Base-by-base conservation (phyloP, 2,888 invertebrate genomes). In the Acanthoscelides obtectus region DNA sequence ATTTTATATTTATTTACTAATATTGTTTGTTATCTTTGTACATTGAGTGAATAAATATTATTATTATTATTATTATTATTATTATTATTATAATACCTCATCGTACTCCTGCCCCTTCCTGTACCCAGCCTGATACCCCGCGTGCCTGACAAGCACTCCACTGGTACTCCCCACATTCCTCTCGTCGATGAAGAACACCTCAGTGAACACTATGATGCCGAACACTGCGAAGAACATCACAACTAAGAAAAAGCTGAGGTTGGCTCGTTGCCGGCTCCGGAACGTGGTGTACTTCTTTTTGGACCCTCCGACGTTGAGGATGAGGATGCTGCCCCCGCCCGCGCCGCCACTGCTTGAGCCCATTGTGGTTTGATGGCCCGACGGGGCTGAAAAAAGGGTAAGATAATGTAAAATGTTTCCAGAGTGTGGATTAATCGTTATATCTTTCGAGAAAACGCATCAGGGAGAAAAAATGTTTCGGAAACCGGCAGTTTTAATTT, bases 201-300 rank as follows among this genome's bases (percentile, higher is more conserved):
- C 95, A 75, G 95, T 95, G 78, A 96, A 89, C 74, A 96, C 92
- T 81, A 96, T 96, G 80, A 95, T 88, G 68, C 94, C 94, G 84
- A 96, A 96, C 73, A 96, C 92, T 66, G 93, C 93, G 85, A 96
- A 95, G 86, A 96, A 96, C 88, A 95, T 94, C 79, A 96, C 90
- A 76, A 96, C 95, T 84, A 96, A 93, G 86, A 95, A 92, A 87
- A 96, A 95, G 82, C 94, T 95, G 90, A 95, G 92, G 84, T 94
- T 93, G 78, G 94, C 94, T 79, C 95, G 90, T 85, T 95, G 94
- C 81, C 92, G 90, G 85, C 87, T 90, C 84, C 88, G 89, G 72
- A 82, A 83, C 71, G 78, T 81, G 67, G 79, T 75, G 74, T 82
- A 79, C 72, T 81, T 81, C 75, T 82, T 83, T 72, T 82, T 81